Percentiles rank a stretch among this genome's conserved stretches.
Evolutionary conservation across 1,140 invertebrate genomes (phyloP).

Genomic region (Polypedilum pembai): DNA sequence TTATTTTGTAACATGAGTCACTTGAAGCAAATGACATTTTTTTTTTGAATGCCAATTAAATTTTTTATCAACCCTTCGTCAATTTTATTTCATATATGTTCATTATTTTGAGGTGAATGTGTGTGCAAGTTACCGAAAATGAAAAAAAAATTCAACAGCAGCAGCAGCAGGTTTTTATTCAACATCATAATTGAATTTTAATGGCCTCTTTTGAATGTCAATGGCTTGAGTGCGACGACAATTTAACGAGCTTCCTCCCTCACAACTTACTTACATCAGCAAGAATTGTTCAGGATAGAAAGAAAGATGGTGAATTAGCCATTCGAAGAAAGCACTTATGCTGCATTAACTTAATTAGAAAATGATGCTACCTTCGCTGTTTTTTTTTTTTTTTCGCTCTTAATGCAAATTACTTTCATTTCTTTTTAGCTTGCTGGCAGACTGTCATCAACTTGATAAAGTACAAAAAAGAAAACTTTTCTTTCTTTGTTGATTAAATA

Average conservation of each 20-base stretch:
- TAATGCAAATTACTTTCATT: background rate
- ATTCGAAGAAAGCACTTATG: constrained; percentile 13
- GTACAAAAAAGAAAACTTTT: background rate
- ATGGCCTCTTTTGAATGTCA: constrained; percentile 10
- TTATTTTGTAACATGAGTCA: too few relatives aligned
- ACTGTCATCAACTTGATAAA: background rate
- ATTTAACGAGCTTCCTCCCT: background rate
- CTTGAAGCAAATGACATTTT: background rate
- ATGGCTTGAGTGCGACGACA: background rate
- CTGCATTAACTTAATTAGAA: constrained; percentile 23
- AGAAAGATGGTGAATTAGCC: constrained; percentile 3
- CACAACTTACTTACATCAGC: background rate
- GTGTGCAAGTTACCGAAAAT: background rate
- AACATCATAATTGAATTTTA: constrained; percentile 6
- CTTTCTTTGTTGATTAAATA: background rate
- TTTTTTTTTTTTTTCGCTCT: background rate
- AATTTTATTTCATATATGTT: too few relatives aligned
- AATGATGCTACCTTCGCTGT: constrained; percentile 16
- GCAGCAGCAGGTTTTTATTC: background rate
- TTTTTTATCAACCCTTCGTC: constrained; percentile 3
- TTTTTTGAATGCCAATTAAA: constrained; percentile 10
- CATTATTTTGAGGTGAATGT: background rate
- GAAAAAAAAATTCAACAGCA: background rate
- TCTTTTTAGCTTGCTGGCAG: background rate
- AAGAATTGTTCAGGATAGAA: background rate